phyloP scores from a whole-genome alignment of 2,888 invertebrate genomes.

The Drosophila kanekoi region DNA sequence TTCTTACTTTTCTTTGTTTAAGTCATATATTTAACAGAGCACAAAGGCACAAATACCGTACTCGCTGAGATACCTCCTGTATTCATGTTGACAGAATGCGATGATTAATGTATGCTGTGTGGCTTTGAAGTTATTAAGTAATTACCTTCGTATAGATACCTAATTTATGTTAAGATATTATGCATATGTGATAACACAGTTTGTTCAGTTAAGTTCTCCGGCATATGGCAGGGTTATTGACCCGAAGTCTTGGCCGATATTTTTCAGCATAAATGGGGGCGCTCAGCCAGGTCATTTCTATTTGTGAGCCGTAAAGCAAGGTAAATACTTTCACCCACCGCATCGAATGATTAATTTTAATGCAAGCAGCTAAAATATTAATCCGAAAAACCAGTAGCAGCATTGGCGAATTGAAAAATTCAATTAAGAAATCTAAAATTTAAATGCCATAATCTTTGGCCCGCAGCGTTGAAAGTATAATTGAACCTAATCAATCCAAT shows the following conservation, averaged over 20 bases:
- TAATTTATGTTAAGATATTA: conserved; percentile 41
- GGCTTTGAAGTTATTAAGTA: conserved; percentile 16
- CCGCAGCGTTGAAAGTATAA: conserved; percentile 50
- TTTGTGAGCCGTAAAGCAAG: conserved; percentile 18
- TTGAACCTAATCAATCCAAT: conserved; percentile 36
- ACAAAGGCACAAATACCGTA: too few species aligned
- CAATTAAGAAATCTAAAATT: conserved; percentile 52
- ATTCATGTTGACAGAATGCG: background rate
- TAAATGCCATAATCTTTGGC: conserved; percentile 45
- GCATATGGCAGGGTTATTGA: conserved; percentile 18
- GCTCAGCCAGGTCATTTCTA: conserved; percentile 9
- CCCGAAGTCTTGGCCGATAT: conserved; percentile 11
- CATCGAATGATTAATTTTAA: conserved; percentile 52
- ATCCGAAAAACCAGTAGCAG: conserved; percentile 65
- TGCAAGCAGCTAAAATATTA: conserved; percentile 19
- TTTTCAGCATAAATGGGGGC: conserved; percentile 4
- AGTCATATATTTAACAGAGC: too few species aligned
- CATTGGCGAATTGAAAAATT: conserved; percentile 28
- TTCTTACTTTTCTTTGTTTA: too few species aligned
- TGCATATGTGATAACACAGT: conserved; percentile 35
- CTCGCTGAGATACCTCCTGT: background rate
- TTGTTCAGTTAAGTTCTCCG: background rate
- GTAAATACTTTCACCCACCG: conserved; percentile 67
- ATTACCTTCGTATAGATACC: conserved; percentile 7
- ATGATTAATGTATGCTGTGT: background rate